These are phyloP conservation scores for Ctenosaura bakeri DNA, from an alignment of 2,797 vertebrate species.

Conservation along the genomic window DNA sequence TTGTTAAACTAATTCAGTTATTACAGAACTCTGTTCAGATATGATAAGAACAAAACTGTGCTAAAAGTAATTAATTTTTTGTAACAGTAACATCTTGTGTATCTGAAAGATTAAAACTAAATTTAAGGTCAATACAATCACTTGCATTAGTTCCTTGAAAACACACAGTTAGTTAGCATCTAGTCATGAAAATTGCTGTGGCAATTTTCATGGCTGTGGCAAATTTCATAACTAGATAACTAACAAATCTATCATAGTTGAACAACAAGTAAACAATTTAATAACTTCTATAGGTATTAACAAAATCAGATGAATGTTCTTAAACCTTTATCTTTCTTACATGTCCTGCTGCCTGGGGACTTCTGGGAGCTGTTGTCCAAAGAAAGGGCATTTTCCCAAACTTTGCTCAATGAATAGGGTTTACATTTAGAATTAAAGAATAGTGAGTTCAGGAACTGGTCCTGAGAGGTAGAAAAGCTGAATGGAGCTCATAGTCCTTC, in stretches of 20 bases:
- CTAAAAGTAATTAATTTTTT: neutral
- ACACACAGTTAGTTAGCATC: neutral
- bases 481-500: no score
- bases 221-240: neutral
- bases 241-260: neutral
- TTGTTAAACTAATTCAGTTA: neutral
- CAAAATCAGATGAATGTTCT: neutral
- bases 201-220: no score
- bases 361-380: neutral
- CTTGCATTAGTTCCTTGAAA: neutral
- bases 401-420: no score
- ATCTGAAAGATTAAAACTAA: constrained; percentile 2
- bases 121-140: constrained; percentile 14
- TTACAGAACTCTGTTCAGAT: neutral
- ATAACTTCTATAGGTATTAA: neutral
- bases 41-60: neutral
- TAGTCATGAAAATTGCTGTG: neutral
- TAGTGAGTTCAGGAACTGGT: no score
- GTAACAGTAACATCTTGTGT: neutral
- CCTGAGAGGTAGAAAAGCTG: no score
- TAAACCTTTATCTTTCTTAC: no score
- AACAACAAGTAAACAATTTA: neutral
- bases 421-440: no score
- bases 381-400: neutral
- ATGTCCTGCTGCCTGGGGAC: neutral